Evolutionary conservation across 1,140 invertebrate species (phyloP).

Genomic region (Ceratosolen fusciceps): DNA sequence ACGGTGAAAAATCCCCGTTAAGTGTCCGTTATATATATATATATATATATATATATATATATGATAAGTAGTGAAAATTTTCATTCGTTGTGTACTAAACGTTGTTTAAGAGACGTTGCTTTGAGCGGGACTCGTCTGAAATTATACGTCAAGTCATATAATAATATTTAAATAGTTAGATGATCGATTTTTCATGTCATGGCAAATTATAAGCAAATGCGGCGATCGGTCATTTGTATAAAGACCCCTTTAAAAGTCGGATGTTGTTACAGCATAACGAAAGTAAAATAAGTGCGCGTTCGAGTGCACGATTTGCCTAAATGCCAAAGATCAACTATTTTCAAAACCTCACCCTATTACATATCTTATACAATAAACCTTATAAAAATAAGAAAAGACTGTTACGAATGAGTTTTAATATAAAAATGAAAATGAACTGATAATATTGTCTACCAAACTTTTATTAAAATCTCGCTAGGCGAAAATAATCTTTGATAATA

Average conservation of each 20-base stretch:
- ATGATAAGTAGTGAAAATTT: background rate
- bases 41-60: too few relatives aligned
- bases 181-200: background rate
- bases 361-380: slow-evolving; percentile 35
- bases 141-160: background rate
- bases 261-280: background rate
- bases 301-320: background rate
- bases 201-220: background rate
- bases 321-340: slow-evolving; percentile 31
- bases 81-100: background rate
- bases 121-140: background rate
- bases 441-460: slow-evolving; percentile 18
- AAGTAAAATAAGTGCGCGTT: slow-evolving; percentile 1
- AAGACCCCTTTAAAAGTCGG: background rate
- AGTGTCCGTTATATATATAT: background rate
- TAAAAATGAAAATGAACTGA: slow-evolving; percentile 3
- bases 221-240: background rate
- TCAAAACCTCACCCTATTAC: slow-evolving; percentile 7
- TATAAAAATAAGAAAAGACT: slow-evolving; percentile 33
- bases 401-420: background rate
- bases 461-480: slow-evolving; percentile 7
- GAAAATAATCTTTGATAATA: slow-evolving; percentile 39
- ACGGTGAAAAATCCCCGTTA: background rate
- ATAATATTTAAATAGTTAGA: background rate
- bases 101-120: background rate